These are phyloP conservation scores for Caenorhabditis remanei DNA, from an alignment of 1,140 invertebrate genomes.

Conservation along the genomic window DNA sequence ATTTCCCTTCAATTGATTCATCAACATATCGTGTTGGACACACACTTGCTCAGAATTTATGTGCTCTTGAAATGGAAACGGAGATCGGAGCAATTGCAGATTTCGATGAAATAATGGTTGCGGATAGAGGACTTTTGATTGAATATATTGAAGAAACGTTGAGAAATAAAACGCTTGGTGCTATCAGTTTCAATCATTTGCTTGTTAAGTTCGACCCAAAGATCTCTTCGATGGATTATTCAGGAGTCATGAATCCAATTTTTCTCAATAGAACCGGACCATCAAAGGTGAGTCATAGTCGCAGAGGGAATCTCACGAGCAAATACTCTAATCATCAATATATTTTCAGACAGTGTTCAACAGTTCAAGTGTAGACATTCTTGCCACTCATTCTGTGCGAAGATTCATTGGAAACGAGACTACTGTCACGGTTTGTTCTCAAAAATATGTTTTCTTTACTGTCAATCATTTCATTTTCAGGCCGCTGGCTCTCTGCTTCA, in stretches of 20 bases:
- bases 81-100: constrained; percentile 28
- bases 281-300: not conserved
- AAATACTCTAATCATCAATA: not conserved
- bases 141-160: constrained; percentile 17
- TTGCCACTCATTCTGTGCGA: not conserved
- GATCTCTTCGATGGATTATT: not conserved
- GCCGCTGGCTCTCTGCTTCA: constrained; percentile 16
- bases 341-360: constrained; percentile 16
- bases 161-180: not conserved
- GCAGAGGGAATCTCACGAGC: not conserved
- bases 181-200: constrained; percentile 20
- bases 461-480: not conserved
- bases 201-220: constrained; percentile 14
- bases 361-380: constrained; percentile 7
- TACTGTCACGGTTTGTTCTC: not conserved
- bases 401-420: constrained; percentile 35
- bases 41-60: constrained; percentile 23
- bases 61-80: constrained; percentile 4
- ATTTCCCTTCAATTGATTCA: not conserved
- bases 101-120: constrained; percentile 29
- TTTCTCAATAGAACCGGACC: constrained; percentile 3
- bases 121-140: not conserved
- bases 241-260: not conserved
- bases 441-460: not conserved
- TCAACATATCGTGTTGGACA: constrained; percentile 32